Evolutionary conservation across 1,140 invertebrate genomes (phyloP).

Genomic region (Archivesica marissinica): DNA sequence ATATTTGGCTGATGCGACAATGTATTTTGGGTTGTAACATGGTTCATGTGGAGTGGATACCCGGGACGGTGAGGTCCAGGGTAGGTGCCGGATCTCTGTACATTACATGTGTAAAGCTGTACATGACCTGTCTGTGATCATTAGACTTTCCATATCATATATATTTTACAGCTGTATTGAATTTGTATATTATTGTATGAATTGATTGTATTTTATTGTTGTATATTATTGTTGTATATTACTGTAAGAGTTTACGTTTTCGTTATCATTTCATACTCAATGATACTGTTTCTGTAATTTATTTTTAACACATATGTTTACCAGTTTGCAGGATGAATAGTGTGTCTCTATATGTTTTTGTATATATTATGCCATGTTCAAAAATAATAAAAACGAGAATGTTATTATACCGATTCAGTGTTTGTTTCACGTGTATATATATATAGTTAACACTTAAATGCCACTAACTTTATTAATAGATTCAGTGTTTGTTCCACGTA

Average conservation of each 20-base stretch:
- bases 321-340: background rate
- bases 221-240: background rate
- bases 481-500: background rate
- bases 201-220: background rate
- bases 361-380: slow-evolving; percentile 8
- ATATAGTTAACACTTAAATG: background rate
- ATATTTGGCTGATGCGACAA: no score
- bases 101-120: no score
- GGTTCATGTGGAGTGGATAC: no score
- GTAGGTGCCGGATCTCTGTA: no score
- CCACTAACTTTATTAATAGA: no score
- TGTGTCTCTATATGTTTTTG: slow-evolving; percentile 2
- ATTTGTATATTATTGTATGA: no score
- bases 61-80: no score
- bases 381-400: slow-evolving; percentile 8
- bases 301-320: background rate
- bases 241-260: slow-evolving; percentile 10
- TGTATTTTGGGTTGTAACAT: no score
- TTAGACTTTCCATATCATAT: background rate
- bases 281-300: background rate
- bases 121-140: slow-evolving; percentile 7
- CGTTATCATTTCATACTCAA: background rate
- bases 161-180: no score
- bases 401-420: background rate
- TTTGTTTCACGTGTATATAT: background rate